phyloP scores from a whole-genome alignment of 2,113 vertebrate species.

The Asarcornis scutulata region DNA sequence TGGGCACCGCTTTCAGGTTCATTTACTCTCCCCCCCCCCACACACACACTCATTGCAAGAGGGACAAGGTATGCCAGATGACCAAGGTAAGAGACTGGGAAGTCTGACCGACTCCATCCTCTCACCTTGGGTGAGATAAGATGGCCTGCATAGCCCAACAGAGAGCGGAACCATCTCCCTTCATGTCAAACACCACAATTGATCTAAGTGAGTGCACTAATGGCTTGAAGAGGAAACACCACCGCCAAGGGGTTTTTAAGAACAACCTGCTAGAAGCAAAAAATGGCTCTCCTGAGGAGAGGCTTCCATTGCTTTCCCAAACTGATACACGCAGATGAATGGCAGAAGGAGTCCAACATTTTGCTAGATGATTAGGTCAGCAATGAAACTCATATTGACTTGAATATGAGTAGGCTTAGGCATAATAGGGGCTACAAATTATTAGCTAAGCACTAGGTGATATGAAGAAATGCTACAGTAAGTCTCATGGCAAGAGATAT shows the following conservation, averaged over 20 bases:
- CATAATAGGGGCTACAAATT: background rate
- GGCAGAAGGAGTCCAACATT: background rate
- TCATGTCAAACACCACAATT: background rate
- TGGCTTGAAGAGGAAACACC: background rate
- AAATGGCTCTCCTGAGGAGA: background rate
- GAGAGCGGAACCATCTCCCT: rapidly evolving
- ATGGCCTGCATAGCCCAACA: background rate
- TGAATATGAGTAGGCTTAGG: background rate
- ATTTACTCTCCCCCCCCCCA: background rate
- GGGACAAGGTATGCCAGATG: background rate
- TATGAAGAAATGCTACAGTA: background rate
- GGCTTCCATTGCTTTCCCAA: background rate
- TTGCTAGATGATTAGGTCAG: background rate
- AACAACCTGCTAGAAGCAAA: background rate
- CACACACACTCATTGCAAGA: background rate
- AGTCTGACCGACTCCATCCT: background rate
- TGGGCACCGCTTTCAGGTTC: background rate
- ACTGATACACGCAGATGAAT: background rate
- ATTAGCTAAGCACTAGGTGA: background rate
- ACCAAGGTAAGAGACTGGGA: background rate
- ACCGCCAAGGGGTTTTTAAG: background rate
- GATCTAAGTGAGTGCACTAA: background rate
- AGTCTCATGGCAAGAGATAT: background rate
- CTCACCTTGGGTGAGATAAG: background rate
- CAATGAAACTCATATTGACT: background rate